Base-by-base conservation (phyloP, 2,888 invertebrate genomes). In the Andrena flavipes region DNA sequence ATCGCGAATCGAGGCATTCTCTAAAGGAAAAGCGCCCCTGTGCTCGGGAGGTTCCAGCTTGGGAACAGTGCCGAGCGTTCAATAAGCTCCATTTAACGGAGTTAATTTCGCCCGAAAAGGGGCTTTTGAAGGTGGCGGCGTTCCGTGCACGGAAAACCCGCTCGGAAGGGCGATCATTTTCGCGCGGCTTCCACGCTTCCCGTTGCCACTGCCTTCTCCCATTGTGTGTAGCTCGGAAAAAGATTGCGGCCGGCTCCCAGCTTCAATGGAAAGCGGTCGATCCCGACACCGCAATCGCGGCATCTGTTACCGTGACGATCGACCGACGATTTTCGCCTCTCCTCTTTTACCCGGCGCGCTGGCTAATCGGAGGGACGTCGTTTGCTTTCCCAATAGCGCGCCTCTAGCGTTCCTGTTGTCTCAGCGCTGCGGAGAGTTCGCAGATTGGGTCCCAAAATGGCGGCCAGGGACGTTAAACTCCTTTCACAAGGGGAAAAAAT, bases 261-360 rank as follows among this genome's bases (percentile, higher is more conserved):
- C 76, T 79, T 72, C 72, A 73, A 82, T 84, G 76, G 84, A 82
- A 79, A 84, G 84, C 82, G 82, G 69, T 71, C 75, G 77, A 82
- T 79, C 49, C 56, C 67, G 73, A 64, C 82, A 76, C 84, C 72
- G 75, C 82, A 76, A 75, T 75, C 84, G 69, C 65, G 75, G 84
- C 82, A 82, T 84, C 82, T 72, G 84, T 76, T 80, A 75, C 76
- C 79, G 75, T 76, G 82, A 82, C 79, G 84, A 72, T 84, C 81
- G 63, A 64, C 75, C 84, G 69, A 72, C 67, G 73, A 80, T 84
- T 81, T 80, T 74, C 76, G 78, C 62, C 75, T 74, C 78, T 78
- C 78, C 75, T 76, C 84, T 83, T 85, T 73, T 69, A 72, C 71
- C 72, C 68, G 30, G 59, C 62, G 49, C 20, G 71, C 59, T 56